phyloP scores from a whole-genome alignment of 2,888 invertebrate species.

The Augiades crinisus region DNA sequence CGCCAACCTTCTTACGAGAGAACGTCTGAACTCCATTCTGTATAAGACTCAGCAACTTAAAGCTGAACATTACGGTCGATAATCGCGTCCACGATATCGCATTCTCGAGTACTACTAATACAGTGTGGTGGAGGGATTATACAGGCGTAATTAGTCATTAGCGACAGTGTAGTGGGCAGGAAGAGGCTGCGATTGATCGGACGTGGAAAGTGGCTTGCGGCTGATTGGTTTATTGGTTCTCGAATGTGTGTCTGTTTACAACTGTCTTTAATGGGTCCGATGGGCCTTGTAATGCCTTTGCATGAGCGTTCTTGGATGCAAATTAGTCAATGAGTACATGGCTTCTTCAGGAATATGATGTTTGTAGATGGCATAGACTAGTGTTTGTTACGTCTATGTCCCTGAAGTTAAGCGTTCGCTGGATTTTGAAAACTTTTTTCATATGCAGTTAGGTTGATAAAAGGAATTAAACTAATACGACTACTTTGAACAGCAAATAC shows the following conservation, averaged over 20 bases:
- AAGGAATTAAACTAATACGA: too few relatives aligned
- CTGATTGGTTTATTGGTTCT: slow-evolving; percentile 48
- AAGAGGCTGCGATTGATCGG: slow-evolving; percentile 67
- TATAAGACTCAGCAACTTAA: slow-evolving; percentile 32
- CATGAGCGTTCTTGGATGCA: not conserved
- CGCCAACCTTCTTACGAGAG: slow-evolving; percentile 43
- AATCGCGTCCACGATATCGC: slow-evolving; percentile 35
- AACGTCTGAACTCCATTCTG: slow-evolving; percentile 50
- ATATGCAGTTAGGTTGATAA: too few relatives aligned
- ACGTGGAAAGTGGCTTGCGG: slow-evolving; percentile 39
- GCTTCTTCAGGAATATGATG: too few relatives aligned
- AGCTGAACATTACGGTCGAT: slow-evolving; percentile 38
- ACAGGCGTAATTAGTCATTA: slow-evolving; percentile 77
- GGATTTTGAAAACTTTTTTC: too few relatives aligned
- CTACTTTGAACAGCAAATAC: too few relatives aligned
- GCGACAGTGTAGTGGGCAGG: slow-evolving; percentile 67
- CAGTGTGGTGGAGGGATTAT: slow-evolving; percentile 61
- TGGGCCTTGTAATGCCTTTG: not conserved
- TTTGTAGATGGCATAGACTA: too few relatives aligned
- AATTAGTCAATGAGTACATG: too few relatives aligned
- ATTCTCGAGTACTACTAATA: slow-evolving; percentile 42
- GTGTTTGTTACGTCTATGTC: too few relatives aligned
- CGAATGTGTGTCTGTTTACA: slow-evolving; percentile 4
- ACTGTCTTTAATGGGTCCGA: not conserved
- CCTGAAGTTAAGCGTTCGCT: too few relatives aligned